These are phyloP conservation scores for Xenentodon cancila DNA, from an alignment of 2,797 vertebrate genomes.

Conservation along the genomic window DNA sequence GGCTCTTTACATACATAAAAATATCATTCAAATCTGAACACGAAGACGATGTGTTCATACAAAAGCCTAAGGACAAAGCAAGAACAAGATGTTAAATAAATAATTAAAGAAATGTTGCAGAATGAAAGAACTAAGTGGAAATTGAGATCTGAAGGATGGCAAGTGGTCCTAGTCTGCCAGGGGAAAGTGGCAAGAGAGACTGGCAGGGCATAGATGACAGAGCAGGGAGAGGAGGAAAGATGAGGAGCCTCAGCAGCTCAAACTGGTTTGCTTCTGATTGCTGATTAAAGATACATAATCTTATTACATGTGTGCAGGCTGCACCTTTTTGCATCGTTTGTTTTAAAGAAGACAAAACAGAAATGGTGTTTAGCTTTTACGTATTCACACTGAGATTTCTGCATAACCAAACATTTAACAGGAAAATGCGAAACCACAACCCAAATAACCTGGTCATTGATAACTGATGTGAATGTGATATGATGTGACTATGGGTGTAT, in stretches of 20 bases:
- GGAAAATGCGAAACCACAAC: no score
- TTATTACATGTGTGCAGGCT: slow-evolving; percentile 57
- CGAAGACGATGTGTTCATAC: no score
- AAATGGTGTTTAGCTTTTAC: no score
- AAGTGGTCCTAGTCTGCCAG: slow-evolving; percentile 12
- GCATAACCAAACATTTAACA: no score
- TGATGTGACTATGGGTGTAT: no score
- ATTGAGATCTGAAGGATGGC: slow-evolving; percentile 28
- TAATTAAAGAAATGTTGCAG: neutral
- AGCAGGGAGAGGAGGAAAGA: slow-evolving; percentile 15
- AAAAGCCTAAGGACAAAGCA: slow-evolving; percentile 2
- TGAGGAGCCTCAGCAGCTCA: slow-evolving; percentile 13
- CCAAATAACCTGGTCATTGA: no score
- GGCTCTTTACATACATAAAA: no score
- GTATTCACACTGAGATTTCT: no score
- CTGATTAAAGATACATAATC: slow-evolving; percentile 30
- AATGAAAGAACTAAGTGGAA: slow-evolving; percentile 5
- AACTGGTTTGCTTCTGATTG: slow-evolving; percentile 12
- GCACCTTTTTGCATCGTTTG: slow-evolving; percentile 6
- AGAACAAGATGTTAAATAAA: neutral
- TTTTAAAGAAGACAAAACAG: no score
- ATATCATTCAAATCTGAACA: no score
- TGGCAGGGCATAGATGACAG: slow-evolving; percentile 21
- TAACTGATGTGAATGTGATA: no score
- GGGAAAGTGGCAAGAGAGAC: slow-evolving; percentile 8